Evolutionary conservation across 2,797 vertebrate genomes (phyloP).

Genomic region (Tadarida brasiliensis): DNA sequence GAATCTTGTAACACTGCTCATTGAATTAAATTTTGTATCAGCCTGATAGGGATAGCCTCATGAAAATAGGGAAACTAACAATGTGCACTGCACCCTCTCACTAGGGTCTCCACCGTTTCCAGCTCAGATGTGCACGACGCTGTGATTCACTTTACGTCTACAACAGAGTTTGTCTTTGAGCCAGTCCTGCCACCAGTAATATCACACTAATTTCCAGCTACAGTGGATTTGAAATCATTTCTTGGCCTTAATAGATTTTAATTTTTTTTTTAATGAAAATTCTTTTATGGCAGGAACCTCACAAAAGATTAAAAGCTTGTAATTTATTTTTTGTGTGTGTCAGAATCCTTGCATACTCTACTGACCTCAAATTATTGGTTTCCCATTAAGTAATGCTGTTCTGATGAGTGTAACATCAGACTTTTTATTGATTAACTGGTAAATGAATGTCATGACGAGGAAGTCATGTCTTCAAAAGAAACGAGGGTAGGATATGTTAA

Average conservation of each 20-base stretch:
- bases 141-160: not conserved
- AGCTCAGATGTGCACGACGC: not conserved
- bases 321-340: conserved; percentile 34
- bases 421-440: not conserved
- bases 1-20: not conserved
- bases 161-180: conserved; percentile 40
- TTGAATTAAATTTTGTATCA: not conserved
- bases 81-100: not conserved
- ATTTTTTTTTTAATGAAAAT: not conserved
- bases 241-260: conserved; percentile 51
- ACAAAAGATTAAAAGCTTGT: conserved; percentile 54
- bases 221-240: conserved; percentile 32
- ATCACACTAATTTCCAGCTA: conserved; percentile 48
- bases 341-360: conserved; percentile 40
- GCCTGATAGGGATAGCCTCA: not conserved
- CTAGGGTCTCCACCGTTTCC: not conserved
- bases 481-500: not conserved
- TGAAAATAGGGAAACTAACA: not conserved
- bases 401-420: not conserved
- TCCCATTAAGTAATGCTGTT: not conserved
- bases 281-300: conserved; percentile 41
- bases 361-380: conserved; percentile 8
- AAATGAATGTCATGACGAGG: not conserved
- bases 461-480: conserved; percentile 41
- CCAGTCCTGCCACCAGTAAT: not conserved